These are phyloP conservation scores for Eudasyphora cyanicolor DNA, from an alignment of 2,888 invertebrate species.

Conservation along the genomic window DNA sequence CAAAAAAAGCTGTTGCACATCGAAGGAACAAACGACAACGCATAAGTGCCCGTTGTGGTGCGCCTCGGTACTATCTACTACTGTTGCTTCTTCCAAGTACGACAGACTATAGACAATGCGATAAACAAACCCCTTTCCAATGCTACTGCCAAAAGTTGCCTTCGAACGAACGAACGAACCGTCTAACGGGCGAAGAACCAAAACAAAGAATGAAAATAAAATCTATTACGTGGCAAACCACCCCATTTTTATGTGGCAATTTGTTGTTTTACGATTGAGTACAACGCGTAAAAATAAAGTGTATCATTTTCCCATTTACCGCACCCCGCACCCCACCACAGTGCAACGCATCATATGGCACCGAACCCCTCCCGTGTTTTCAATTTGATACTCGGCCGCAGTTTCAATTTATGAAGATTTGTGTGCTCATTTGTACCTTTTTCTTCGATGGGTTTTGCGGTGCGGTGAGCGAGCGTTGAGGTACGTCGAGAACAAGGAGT, in stretches of 20 bases:
- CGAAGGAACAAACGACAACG: neutral
- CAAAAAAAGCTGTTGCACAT: conserved; percentile 59
- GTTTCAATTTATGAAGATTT: conserved; percentile 77
- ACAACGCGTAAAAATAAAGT: conserved; percentile 77
- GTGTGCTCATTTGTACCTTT: conserved; percentile 66
- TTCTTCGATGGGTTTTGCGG: conserved; percentile 36
- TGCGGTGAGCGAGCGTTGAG: neutral
- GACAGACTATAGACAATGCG: neutral
- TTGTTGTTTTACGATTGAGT: conserved; percentile 79
- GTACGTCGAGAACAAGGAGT: neutral
- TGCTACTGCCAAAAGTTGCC: conserved; percentile 51
- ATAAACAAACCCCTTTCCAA: conserved; percentile 37
- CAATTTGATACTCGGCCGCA: conserved; percentile 53
- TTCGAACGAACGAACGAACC: conserved; percentile 40
- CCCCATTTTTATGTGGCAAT: conserved; percentile 79
- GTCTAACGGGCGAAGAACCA: neutral
- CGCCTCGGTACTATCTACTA: conserved; percentile 37
- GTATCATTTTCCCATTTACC: conserved; percentile 78
- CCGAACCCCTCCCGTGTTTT: conserved; percentile 39
- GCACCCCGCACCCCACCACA: too few relatives aligned
- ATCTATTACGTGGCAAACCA: conserved; percentile 80
- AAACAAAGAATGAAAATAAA: conserved; percentile 72
- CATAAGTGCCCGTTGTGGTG: conserved; percentile 55
- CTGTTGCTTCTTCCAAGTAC: conserved; percentile 21
- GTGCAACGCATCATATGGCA: too few relatives aligned